Evolutionary conservation across 2,797 vertebrate species (phyloP), one percentile per base, ranked within the genome.

Genomic region (Holocentrus rufus): DNA sequence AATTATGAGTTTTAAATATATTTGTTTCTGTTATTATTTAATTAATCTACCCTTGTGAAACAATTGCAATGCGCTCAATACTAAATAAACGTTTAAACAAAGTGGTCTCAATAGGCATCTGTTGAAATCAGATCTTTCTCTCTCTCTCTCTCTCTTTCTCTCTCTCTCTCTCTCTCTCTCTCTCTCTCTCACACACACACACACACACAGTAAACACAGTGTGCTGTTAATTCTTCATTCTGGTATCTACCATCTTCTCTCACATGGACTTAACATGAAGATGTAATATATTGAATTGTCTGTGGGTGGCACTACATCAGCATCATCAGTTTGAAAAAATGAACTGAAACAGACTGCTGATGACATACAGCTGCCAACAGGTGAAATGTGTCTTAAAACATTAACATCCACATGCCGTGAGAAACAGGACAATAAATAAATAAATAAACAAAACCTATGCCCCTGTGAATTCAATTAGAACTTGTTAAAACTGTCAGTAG

Each of bases 281-380:
- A 79, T 86, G 77, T 76, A 82, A 80, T 86, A 76, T 65, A 73
- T 79, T 54, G 66, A 72, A 34, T 66, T 54, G 77, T 85, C 88
- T 67, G 67, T 86, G 79, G 88, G 83, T 82, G 88, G 90, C 87
- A 88, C 71, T 79, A 42, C 66, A 81, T 85, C 81, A 84, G 77
- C 70, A 81, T 58, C 69, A 80, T 62, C 69, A 53, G 63, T 39
- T 22, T 17, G 23, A 66, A 23, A 67, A 54, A 42, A 47, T 5
- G 25, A 52, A 36, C 0, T 53, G 39, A 46, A 46, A 46, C 3
- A 17, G 15, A 17, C 4, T 17, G 14, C 15, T 46, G 15, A 17
- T 1, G 3, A 46, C 44, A 46, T 17, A 46, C 15, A 13, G 42
- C 42, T 76, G 55, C 61, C 52, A 25, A 39, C 59, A 57, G 36